These are phyloP conservation scores for Zeuzera pyrina DNA, from an alignment of 2,888 invertebrate genomes.

Conservation along the genomic window DNA sequence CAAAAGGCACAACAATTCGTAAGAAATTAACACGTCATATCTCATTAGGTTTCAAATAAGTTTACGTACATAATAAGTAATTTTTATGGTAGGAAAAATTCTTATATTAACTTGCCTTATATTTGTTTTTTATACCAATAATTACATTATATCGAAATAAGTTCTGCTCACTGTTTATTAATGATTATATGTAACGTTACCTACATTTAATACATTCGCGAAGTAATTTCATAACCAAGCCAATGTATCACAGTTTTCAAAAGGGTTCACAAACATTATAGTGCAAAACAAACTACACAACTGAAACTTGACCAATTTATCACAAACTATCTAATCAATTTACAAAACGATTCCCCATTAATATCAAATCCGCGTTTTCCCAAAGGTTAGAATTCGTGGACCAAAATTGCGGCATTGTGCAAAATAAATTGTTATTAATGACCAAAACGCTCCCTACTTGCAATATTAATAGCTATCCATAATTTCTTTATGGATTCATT, in stretches of 20 bases:
- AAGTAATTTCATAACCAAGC: background rate
- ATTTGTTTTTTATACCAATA: too few relatives aligned
- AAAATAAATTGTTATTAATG: slow-evolving; percentile 72
- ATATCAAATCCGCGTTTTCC: slow-evolving; percentile 64
- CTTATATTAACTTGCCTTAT: too few relatives aligned
- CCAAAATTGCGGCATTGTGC: slow-evolving; percentile 63
- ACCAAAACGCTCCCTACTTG: slow-evolving; percentile 56
- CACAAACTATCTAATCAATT: slow-evolving; percentile 67
- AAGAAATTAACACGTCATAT: too few relatives aligned
- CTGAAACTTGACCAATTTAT: slow-evolving; percentile 48
- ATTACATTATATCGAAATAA: too few relatives aligned
- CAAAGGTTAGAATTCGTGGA: slow-evolving; percentile 54
- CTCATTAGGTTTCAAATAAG: too few relatives aligned
- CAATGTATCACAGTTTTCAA: slow-evolving; percentile 1
- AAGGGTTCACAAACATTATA: slow-evolving; percentile 15
- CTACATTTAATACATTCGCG: too few relatives aligned
- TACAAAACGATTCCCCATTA: slow-evolving; percentile 55
- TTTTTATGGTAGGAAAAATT: too few relatives aligned
- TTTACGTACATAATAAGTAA: too few relatives aligned
- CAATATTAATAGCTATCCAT: slow-evolving; percentile 49
- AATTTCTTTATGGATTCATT: slow-evolving; percentile 48
- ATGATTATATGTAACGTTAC: too few relatives aligned
- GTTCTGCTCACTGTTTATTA: too few relatives aligned
- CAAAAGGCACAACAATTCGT: too few relatives aligned
- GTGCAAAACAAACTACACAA: slow-evolving; percentile 25